Conservation (phyloP, 2,888 invertebrate species). For the Agrilus cyanescens region DNA sequence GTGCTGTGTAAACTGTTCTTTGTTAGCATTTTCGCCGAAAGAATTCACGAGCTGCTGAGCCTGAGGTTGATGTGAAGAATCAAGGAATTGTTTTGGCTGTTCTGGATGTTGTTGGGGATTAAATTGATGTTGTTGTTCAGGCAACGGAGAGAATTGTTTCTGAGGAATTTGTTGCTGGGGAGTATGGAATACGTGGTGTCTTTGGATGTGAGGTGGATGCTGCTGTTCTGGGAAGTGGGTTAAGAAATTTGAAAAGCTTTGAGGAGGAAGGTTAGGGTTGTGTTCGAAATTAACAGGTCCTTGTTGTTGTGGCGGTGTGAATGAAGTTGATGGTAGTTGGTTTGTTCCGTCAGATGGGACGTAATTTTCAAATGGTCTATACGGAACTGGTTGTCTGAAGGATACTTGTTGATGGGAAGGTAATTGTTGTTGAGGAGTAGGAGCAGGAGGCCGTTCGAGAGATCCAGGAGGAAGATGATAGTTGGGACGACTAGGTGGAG, state of each 20-base stretch:
- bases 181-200: constrained; percentile 3
- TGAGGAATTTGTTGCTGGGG: constrained; percentile 26
- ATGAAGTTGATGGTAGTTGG: constrained; percentile 36
- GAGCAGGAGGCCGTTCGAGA: constrained; percentile 2
- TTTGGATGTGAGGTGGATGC: constrained; percentile 23
- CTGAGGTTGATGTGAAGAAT: constrained; percentile 2
- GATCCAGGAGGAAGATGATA: constrained; percentile 10
- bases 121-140: constrained; percentile 8
- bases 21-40: constrained; percentile 4
- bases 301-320: constrained; percentile 37
- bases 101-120: constrained; percentile 12
- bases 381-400: constrained; percentile 28
- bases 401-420: constrained; percentile 10
- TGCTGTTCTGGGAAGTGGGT: constrained; percentile 17
- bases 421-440: constrained; percentile 7
- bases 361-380: constrained; percentile 28
- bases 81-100: constrained; percentile 13
- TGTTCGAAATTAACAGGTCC: constrained; percentile 25
- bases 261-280: constrained; percentile 22
- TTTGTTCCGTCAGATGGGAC: constrained; percentile 35
- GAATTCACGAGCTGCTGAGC: constrained; percentile 6
- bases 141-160: constrained; percentile 24
- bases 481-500: constrained; percentile 8
- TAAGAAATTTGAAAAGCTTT: constrained; percentile 6
- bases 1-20: constrained; percentile 9